Conservation (phyloP, 2,113 vertebrate genomes). For the Semnornis frantzii region DNA sequence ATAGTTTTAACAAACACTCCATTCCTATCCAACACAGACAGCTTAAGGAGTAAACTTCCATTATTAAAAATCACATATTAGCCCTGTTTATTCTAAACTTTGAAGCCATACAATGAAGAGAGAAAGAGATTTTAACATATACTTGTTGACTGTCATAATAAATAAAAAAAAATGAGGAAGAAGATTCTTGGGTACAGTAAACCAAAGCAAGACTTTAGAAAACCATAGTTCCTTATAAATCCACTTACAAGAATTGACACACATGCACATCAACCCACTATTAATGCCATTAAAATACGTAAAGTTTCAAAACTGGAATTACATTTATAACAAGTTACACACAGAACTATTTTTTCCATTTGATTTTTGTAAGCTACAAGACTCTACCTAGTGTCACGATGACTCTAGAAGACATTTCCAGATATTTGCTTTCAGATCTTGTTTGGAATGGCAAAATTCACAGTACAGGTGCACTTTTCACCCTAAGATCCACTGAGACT, state of each 20-base stretch:
- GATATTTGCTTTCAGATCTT: neutral
- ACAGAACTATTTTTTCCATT: neutral
- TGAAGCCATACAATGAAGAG: neutral
- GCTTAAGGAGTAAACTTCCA: neutral
- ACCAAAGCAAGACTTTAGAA: neutral
- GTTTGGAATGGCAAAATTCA: neutral
- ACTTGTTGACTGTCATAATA: neutral
- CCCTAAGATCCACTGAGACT: neutral
- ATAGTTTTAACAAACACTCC: neutral
- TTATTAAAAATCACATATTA: neutral
- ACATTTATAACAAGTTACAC: neutral
- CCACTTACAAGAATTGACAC: neutral
- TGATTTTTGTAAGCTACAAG: neutral
- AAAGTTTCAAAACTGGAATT: neutral
- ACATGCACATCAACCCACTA: neutral
- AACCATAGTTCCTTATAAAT: neutral
- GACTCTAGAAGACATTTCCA: neutral
- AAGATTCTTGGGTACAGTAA: neutral
- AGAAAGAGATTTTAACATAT: too few relatives aligned
- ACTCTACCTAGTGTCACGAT: neutral
- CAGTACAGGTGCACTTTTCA: neutral
- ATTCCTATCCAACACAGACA: neutral
- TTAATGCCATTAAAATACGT: neutral
- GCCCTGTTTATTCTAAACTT: neutral
- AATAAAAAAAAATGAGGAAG: neutral